A percentile compares a stretch with the other conserved stretches of the same genome.
Conservation (phyloP, 2,888 invertebrate genomes). For the Hoplodrina blanda region DNA sequence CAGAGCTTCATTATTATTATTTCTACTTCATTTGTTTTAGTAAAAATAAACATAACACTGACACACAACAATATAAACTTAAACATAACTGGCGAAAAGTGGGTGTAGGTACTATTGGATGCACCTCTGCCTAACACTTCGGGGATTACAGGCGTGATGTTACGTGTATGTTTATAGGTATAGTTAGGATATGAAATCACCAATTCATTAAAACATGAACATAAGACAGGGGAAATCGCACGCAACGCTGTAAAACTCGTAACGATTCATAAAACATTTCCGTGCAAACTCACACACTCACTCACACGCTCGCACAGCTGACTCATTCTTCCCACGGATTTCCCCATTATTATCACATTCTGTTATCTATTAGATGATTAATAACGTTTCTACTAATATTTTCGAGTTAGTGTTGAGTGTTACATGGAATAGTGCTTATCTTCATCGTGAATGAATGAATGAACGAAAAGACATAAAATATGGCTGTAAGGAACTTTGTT, state of each 20-base stretch:
- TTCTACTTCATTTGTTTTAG: no score
- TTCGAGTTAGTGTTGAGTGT: background rate
- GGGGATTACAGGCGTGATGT: no score
- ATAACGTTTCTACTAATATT: constrained; percentile 20
- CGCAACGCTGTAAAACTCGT: constrained; percentile 23
- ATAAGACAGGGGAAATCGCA: background rate
- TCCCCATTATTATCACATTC: constrained; percentile 49
- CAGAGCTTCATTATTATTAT: background rate
- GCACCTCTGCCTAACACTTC: no score
- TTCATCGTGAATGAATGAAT: constrained; percentile 2
- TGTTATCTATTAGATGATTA: constrained; percentile 43
- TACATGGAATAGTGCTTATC: constrained; percentile 13
- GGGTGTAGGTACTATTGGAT: no score
- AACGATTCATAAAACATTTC: constrained; percentile 30
- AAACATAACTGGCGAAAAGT: no score
- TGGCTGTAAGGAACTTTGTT: background rate
- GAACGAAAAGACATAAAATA: background rate
- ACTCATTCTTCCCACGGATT: constrained; percentile 45
- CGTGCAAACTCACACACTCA: constrained; percentile 19
- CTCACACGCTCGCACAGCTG: background rate
- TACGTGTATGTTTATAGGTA: no score
- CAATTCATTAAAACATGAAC: background rate
- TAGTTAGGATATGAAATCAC: no score
- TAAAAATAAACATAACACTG: no score
- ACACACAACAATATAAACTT: no score